These are phyloP conservation scores for Cottoperca gobio DNA, from an alignment of 2,797 vertebrate genomes.

Conservation along the genomic window DNA sequence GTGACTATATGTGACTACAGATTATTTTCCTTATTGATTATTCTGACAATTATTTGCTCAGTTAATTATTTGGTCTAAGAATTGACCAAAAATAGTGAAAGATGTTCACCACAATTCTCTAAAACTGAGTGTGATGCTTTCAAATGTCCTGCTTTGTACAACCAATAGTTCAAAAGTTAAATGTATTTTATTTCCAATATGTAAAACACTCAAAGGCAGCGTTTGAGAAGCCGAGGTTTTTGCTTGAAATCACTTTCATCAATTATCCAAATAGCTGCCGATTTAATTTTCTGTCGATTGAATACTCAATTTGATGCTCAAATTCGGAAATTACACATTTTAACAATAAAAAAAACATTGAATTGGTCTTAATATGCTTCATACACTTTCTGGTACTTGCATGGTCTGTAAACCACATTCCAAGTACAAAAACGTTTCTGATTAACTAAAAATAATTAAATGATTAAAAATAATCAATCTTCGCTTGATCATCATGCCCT, in stretches of 20 bases:
- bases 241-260: not conserved
- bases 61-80: not conserved
- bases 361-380: not conserved
- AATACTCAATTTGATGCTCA: not conserved
- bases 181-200: not conserved
- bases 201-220: not conserved
- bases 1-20: not conserved
- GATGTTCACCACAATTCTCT: not conserved
- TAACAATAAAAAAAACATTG: no score
- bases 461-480: no score
- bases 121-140: not conserved
- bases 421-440: not conserved
- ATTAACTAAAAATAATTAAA: not conserved
- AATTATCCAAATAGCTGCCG: not conserved
- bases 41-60: not conserved
- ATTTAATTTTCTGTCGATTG: no score
- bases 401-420: not conserved
- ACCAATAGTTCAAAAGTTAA: not conserved
- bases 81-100: constrained; percentile 3
- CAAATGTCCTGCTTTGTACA: not conserved
- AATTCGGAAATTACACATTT: not conserved
- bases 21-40: not conserved
- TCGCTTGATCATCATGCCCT: not conserved
- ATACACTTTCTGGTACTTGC: not conserved
- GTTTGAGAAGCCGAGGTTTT: not conserved